Conservation (phyloP, 2,113 vertebrate species). For the Prionailurus viverrinus region DNA sequence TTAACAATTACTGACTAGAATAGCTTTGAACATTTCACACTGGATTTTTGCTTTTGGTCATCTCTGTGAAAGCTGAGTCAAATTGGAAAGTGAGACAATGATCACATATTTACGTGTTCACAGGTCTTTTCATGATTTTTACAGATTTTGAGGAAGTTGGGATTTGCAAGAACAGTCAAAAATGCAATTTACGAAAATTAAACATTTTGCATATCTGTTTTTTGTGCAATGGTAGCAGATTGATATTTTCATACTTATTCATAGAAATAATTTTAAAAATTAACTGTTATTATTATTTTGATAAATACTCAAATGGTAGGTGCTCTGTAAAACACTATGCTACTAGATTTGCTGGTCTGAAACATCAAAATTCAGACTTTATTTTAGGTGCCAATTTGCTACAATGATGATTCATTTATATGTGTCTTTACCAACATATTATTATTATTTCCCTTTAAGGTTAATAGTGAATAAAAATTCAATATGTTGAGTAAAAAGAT, state of each 20-base stretch:
- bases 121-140: neutral
- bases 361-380: conserved; percentile 38
- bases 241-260: conserved; percentile 16
- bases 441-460: conserved; percentile 4
- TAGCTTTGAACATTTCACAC: neutral
- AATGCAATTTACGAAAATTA: conserved; percentile 27
- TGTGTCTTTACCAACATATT: conserved; percentile 11
- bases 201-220: neutral
- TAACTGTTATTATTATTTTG: neutral
- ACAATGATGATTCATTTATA: conserved; percentile 8
- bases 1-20: conserved; percentile 20
- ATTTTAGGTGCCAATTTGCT: neutral
- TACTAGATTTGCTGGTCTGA: neutral
- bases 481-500: neutral
- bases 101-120: neutral
- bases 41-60: neutral
- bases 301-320: neutral
- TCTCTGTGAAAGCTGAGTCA: conserved; percentile 15
- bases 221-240: neutral
- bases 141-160: conserved; percentile 16
- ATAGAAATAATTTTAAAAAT: neutral
- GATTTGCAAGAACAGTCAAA: neutral
- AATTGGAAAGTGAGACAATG: conserved; percentile 3
- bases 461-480: conserved; percentile 52
- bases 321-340: neutral